Evolutionary conservation across 2,888 invertebrate species (phyloP), one percentile per base, ranked within the genome.

Genomic region (Drosophila quinaria): DNA sequence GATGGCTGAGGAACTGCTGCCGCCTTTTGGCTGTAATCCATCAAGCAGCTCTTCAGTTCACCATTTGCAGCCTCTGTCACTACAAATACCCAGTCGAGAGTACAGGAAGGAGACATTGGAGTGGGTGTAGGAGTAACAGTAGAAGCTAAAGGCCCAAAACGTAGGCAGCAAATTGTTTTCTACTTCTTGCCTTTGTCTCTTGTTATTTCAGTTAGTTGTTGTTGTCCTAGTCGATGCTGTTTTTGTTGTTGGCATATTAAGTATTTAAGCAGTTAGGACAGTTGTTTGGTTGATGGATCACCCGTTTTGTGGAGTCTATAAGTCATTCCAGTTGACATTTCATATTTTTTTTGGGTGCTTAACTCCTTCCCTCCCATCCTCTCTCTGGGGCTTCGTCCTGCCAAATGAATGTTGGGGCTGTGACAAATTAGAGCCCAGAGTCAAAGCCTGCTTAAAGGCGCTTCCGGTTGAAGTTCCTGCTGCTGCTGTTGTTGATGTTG

Each of bases 11-110:
- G 4, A 59, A 71, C 72, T 77, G 71, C 75, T 72, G 73, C 81
- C 78, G 86, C 85, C 86, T 87, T 86, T 88, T 76, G 73, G 70
- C 74, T 88, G 88, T 87, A 88, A 87, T 87, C 86, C 88, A 87
- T 87, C 88, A 87, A 84, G 74, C 69, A 54, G 73, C 72, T 73
- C 69, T 68, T 73, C 60, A 63, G 70, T 58, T 80, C 60, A 60
- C 65, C 29, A 80, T 69, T 73, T 50, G 59, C 64, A 46, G 50
- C 52, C 59, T 60, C 70, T 81, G 83, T 79, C 83, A 72, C 77
- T 70, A 78, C 75, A 79, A 80, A 72, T 70, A 54, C 67, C 54
- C 25, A 67, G 42, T 9, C 3, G 8, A 15, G 39, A 39, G 39
- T 9, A 51, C 60, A 67, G 44, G 51, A n/a, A 59, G 59, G 29